Evolutionary conservation across 2,797 vertebrate genomes (phyloP), one percentile per base, ranked within the genome.

Genomic region (Orientallactaga sibirica): DNA sequence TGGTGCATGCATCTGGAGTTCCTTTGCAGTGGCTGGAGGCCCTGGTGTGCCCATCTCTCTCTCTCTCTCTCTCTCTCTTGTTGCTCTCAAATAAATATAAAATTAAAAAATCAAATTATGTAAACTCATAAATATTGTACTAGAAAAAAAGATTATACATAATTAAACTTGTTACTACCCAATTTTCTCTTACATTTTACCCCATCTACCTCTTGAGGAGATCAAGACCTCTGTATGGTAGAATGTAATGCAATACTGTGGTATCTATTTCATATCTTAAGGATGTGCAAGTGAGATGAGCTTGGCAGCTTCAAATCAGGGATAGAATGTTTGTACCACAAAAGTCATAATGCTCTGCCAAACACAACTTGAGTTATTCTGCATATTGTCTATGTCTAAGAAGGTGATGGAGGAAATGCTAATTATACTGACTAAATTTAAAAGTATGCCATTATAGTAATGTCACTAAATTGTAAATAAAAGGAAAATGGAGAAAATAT

Each of bases 331-430:
- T 61, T 33, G 62, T 11, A 61, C 37, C 25, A 75, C 67, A 67
- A 61, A 77, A 80, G 14, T 29, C 29, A 80, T 58, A 29, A 75
- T 79, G 7, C 8, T 61, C 14, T 22, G 7, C 1, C 37, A 75
- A 76, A 25, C 24, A 77, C 27, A 61, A 24, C 55, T 67, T 52
- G 7, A 61, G 62, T 33, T 73, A 58, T 80, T 79, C 85, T 67
- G 77, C 29, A 93, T 80, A 81, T 81, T 88, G 22, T 78, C 71
- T 83, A 87, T 33, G 88, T 33, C 82, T 81, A 70, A 77, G 41
- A 88, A 94, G 79, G 18, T 52, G 86, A 89, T 9, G 22, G 52
- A 78, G 29, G 81, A 62, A 79, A 77, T 85, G 22, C 43, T 80
- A 86, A 77, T 64, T 70, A 87, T 24, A 16, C 15, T 84, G 43